Conservation (phyloP, 2,888 invertebrate species). For the Cryptophagus acutangulus region DNA sequence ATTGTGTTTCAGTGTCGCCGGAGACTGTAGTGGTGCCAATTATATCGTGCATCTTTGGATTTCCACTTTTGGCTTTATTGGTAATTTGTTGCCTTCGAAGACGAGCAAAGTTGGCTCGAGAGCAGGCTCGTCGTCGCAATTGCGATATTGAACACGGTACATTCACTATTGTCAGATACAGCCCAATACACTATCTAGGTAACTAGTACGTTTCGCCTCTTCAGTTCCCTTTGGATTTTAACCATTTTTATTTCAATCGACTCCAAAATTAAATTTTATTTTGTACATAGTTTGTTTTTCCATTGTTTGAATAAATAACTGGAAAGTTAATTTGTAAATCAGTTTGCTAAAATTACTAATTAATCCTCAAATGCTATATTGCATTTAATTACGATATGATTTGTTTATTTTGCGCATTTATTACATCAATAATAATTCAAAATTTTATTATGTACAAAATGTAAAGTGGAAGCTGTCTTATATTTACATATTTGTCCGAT, state of each 20-base stretch:
- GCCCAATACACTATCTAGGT: constrained; percentile 69
- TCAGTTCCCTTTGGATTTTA: not conserved
- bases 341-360: no score
- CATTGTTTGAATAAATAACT: no score
- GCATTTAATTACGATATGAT: no score
- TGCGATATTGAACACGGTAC: constrained; percentile 80
- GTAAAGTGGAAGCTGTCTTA: no score
- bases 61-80: constrained; percentile 77
- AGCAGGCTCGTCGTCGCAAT: constrained; percentile 74
- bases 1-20: constrained; percentile 69
- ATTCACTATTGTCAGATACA: constrained; percentile 73
- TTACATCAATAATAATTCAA: no score
- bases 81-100: constrained; percentile 82
- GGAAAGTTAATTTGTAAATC: no score
- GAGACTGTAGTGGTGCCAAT: constrained; percentile 86
- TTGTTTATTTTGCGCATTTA: no score
- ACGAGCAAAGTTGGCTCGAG: constrained; percentile 77
- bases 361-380: no score
- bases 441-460: no score
- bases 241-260: not conserved
- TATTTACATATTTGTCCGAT: no score
- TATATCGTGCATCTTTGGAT: constrained; percentile 84
- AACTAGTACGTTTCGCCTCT: constrained; percentile 38
- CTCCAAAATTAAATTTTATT: no score
- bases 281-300: no score